phyloP scores from a whole-genome alignment of 1,140 invertebrate species.

The Drosophila nannoptera region DNA sequence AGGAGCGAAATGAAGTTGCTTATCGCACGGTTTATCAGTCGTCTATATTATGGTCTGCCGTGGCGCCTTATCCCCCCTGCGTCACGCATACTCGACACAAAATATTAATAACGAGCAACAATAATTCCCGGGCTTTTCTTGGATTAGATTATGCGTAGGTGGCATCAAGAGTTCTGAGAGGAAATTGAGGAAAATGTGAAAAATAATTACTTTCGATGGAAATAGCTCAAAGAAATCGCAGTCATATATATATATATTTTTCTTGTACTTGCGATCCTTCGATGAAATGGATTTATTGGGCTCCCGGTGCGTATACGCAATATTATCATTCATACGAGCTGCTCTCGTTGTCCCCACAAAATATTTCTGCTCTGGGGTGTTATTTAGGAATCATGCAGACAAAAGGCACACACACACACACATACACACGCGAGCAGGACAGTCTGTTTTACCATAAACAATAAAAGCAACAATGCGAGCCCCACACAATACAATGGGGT shows the following conservation, averaged over 20 bases:
- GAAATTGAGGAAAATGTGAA: background rate
- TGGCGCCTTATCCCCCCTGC: background rate
- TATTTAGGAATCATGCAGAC: constrained; percentile 9
- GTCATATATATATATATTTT: no score
- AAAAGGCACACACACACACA: no score
- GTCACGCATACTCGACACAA: constrained; percentile 23
- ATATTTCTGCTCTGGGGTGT: constrained; percentile 25
- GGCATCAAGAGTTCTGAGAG: background rate
- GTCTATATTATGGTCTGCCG: constrained; percentile 19
- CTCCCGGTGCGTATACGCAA: background rate
- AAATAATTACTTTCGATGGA: no score
- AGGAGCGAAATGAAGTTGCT: constrained; percentile 43
- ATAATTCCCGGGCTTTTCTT: background rate
- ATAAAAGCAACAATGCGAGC: constrained; percentile 15
- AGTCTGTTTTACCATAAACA: constrained; percentile 5
- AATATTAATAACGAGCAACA: constrained; percentile 46
- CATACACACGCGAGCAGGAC: no score
- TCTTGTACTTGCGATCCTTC: no score
- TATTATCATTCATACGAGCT: background rate
- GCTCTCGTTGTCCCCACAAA: constrained; percentile 20
- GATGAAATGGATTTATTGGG: no score
- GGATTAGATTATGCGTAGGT: constrained; percentile 15
- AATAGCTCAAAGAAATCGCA: no score
- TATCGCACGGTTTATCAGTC: constrained; percentile 58
- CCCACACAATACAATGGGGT: constrained; percentile 7